Conservation (phyloP, 1,140 invertebrate species). For the Philopotamus ludificatus region DNA sequence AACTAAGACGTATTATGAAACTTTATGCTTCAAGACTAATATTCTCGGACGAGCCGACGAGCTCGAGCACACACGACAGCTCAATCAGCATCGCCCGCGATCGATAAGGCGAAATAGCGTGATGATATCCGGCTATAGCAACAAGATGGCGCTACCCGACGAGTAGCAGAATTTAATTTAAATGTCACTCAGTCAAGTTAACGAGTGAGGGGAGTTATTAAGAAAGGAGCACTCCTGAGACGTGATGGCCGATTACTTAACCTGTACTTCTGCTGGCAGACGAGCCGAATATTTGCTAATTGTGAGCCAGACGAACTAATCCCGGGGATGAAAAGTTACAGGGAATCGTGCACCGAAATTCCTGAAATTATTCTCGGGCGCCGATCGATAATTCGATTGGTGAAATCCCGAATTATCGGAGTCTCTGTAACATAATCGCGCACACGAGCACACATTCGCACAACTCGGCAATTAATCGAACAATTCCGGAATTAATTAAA, state of each 20-base stretch:
- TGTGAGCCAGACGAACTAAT: constrained; percentile 9
- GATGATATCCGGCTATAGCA: neutral
- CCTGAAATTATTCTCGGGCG: neutral
- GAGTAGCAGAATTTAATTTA: constrained; percentile 25
- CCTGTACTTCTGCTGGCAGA: neutral
- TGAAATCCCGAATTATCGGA: no score
- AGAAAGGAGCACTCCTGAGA: neutral
- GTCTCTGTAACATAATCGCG: no score
- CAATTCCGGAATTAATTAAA: constrained; percentile 13
- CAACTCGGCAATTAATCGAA: neutral
- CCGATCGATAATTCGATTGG: neutral
- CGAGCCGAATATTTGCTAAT: constrained; percentile 8
- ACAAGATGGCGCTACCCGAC: neutral
- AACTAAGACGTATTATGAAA: no score
- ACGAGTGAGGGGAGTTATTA: constrained; percentile 14
- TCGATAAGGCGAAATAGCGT: neutral
- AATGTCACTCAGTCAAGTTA: constrained; percentile 25
- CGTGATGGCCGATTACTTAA: constrained; percentile 8
- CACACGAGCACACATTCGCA: no score
- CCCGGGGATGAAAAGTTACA: no score
- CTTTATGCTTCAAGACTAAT: no score
- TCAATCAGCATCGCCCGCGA: neutral
- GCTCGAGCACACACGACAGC: no score
- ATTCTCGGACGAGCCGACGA: no score
- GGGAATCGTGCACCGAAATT: neutral